These are phyloP conservation scores for Acanthaster planci DNA, from an alignment of 35 echinoderm and acorn worm genomes.

Conservation along the genomic window DNA sequence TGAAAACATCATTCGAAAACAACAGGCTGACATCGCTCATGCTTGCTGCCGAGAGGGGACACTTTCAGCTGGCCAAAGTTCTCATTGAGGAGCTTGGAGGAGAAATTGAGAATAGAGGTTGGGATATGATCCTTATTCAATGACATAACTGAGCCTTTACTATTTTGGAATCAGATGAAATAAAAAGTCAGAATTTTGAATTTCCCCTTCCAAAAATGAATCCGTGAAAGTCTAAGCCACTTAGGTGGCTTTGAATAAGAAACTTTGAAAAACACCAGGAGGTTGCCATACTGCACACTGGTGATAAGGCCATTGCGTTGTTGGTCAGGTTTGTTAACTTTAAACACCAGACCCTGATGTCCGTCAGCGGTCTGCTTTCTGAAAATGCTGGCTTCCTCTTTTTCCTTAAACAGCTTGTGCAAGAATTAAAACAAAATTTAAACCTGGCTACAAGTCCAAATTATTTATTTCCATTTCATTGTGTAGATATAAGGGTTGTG, in stretches of 20 bases:
- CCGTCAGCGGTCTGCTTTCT: no score
- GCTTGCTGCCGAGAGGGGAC: constrained; percentile 62
- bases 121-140: no score
- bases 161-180: not conserved
- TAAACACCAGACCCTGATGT: no score
- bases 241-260: not conserved
- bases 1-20: constrained; percentile 37
- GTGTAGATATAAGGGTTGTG: no score
- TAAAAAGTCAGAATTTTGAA: not conserved
- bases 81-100: constrained; percentile 63
- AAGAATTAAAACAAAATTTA: no score
- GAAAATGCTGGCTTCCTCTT: no score
- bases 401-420: no score
- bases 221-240: not conserved
- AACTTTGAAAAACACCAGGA: not conserved
- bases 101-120: constrained; percentile 85
- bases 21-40: constrained; percentile 87
- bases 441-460: no score
- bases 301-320: no score
- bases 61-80: constrained; percentile 63
- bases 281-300: not conserved
- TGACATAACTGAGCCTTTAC: not conserved
- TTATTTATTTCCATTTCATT: no score
- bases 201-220: no score
- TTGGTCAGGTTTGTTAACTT: no score